phyloP scores from a whole-genome alignment of 2,888 invertebrate genomes.

The Cataglyphis altisquamis region DNA sequence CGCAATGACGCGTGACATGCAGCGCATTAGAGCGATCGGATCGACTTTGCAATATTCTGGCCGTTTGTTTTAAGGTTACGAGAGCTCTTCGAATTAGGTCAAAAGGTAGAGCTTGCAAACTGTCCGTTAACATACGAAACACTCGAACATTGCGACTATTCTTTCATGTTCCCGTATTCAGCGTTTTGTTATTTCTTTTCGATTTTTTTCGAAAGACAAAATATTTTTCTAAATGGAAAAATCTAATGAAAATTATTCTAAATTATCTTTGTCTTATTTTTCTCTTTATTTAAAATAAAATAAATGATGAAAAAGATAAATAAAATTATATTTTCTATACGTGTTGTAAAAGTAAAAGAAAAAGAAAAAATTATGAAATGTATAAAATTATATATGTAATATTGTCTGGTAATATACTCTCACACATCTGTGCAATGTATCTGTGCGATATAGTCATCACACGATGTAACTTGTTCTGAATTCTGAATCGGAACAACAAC shows the following conservation, averaged over 20 bases:
- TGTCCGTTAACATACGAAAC: constrained; percentile 57
- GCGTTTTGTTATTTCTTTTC: neutral
- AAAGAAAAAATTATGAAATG: neutral
- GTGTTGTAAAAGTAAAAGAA: neutral
- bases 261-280: neutral
- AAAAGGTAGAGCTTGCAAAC: constrained; percentile 71
- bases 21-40: constrained; percentile 47
- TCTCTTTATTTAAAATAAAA: neutral
- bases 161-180: constrained; percentile 43
- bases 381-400: neutral
- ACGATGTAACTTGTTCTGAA: neutral
- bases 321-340: neutral
- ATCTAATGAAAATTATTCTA: constrained; percentile 5
- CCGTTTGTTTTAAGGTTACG: constrained; percentile 75
- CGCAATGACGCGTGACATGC: constrained; percentile 33
- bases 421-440: neutral
- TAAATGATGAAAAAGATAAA: neutral
- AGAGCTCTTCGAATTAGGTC: constrained; percentile 78
- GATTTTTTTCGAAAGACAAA: neutral
- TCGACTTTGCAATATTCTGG: constrained; percentile 61
- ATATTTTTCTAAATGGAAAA: neutral
- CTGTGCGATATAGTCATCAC: neutral
- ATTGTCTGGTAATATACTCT: neutral
- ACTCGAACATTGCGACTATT: constrained; percentile 69
- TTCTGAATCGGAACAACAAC: neutral